Conservation (phyloP, 2,797 vertebrate species). For the Eulemur coronatus region DNA sequence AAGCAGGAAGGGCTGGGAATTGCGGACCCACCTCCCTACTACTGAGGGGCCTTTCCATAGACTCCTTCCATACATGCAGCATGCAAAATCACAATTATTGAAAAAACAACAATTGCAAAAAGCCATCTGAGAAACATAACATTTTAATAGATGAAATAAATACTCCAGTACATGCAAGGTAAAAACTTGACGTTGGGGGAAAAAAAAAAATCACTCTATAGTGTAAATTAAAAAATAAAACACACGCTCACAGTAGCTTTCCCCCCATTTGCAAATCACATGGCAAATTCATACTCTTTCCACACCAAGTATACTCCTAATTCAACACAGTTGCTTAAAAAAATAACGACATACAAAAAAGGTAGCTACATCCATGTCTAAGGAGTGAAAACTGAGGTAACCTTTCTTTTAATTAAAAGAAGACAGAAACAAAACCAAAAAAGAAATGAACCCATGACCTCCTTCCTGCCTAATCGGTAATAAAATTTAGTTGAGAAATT, state of each 20-base stretch:
- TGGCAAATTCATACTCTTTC: slow-evolving; percentile 87
- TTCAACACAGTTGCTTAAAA: slow-evolving; percentile 85
- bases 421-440: background rate
- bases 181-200: slow-evolving; percentile 90
- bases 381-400: slow-evolving; percentile 96
- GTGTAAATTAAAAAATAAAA: slow-evolving; percentile 95
- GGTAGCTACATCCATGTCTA: slow-evolving; percentile 91
- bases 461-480: slow-evolving; percentile 84
- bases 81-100: slow-evolving; percentile 6
- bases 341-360: slow-evolving; percentile 79
- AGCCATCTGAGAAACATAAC: slow-evolving; percentile 92
- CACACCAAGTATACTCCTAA: slow-evolving; percentile 88
- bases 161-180: slow-evolving; percentile 99
- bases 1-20: background rate
- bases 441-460: slow-evolving; percentile 69
- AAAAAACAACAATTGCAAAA: slow-evolving; percentile 78
- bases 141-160: slow-evolving; percentile 99
- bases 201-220: slow-evolving; percentile 91
- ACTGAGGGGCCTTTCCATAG: background rate
- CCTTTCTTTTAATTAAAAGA: slow-evolving; percentile 82
- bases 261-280: slow-evolving; percentile 90
- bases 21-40: background rate
- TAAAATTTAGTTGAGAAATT: slow-evolving; percentile 81
- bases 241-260: slow-evolving; percentile 95
- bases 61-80: background rate